phyloP scores from a whole-genome alignment of 2,797 vertebrate genomes.

The Mormyrus proboscirostris region DNA sequence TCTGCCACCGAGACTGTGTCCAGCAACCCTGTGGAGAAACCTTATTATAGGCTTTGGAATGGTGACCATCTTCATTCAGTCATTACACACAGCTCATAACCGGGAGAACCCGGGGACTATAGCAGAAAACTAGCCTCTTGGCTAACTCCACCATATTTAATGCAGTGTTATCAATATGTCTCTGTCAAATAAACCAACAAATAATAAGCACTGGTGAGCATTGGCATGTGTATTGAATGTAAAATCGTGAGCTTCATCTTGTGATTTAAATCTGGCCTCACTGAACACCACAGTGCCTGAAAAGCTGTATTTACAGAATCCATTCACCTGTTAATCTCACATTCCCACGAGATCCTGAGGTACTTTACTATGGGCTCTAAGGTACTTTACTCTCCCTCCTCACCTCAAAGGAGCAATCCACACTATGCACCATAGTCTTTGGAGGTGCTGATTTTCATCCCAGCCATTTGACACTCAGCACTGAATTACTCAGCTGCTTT shows the following conservation, averaged over 20 bases:
- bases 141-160: background rate
- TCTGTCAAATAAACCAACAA: background rate
- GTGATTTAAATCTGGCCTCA: background rate
- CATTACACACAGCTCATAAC: background rate
- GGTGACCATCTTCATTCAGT: background rate
- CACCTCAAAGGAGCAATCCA: background rate
- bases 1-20: background rate
- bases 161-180: background rate
- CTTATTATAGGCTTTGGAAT: background rate
- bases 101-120: background rate
- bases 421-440: background rate
- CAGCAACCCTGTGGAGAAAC: constrained; percentile 4
- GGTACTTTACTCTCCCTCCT: background rate
- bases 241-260: background rate
- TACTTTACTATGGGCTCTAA: background rate
- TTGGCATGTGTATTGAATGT: background rate
- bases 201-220: background rate
- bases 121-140: background rate
- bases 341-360: background rate
- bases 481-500: background rate
- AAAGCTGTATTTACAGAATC: background rate
- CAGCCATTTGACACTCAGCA: background rate
- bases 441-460: background rate
- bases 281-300: background rate
- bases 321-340: background rate